Base-by-base conservation (phyloP, 1,140 invertebrate species). In the Grapholita molesta region DNA sequence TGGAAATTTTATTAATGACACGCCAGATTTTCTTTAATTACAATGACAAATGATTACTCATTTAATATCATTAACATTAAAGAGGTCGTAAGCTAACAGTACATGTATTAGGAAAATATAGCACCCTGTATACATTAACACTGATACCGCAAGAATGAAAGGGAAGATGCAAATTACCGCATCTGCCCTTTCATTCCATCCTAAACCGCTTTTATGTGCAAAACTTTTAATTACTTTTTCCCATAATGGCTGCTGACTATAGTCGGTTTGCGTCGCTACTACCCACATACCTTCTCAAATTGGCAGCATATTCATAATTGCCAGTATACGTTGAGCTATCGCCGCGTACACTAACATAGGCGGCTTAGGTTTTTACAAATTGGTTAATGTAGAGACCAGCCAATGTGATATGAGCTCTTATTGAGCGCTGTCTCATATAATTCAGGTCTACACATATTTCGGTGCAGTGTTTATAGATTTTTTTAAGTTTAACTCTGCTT, bases 161-260 rank as follows among this genome's bases (percentile, higher is more conserved):
- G 15, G 55, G 30, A 28, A 15, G 15, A 28, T 61, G 28, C 28
- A 28, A 61, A 61, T 61, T 30, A 4, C 25, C 55, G 55, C 55
- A 28, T 61, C 55, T 61, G 25, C 55, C 42, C 55, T 61, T 61
- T 61, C 24, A 61, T 30, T 15, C 55, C 55, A 61, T 61, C 55
- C 35, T 38, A 38, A 38, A 38, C 35, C 55, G 55, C 55, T 25
- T 61, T 61, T 30, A 61, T 61, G 55, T 61, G 55, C 55, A 61
- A 61, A 61, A 61, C n/a, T 61, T 61, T 61, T 61, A 61, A 61
- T 61, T 61, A 61, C 55, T 61, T 61, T 61, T 61, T 61, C 55
- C 55, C 55, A 61, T 61, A 61, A 61, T 61, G 25, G 24, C 55
- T 30, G n/a, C 55, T 23, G 23, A 30, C 55, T 61, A 61, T 61